Conservation (phyloP, 2,797 vertebrate genomes). For the Oreochromis grahami region DNA sequence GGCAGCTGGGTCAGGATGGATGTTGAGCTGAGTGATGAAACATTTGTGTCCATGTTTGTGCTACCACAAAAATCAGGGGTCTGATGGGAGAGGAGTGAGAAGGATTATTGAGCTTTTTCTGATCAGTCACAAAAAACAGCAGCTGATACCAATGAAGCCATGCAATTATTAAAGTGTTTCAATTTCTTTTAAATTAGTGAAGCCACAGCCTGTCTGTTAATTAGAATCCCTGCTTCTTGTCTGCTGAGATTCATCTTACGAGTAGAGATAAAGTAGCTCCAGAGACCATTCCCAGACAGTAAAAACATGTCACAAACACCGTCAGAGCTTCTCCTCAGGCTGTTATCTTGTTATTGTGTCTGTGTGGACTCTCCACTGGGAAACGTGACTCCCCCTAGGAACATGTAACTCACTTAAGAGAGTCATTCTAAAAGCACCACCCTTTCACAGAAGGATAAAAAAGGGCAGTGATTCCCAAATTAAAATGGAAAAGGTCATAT, state of each 20-base stretch:
- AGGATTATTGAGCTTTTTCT: background rate
- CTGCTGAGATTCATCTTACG: conserved; percentile 8
- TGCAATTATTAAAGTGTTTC: background rate
- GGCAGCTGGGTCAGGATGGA: background rate
- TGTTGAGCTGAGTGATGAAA: background rate
- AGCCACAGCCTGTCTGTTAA: background rate
- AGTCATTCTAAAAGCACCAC: conserved; percentile 29
- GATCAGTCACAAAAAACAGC: background rate
- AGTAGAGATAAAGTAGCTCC: background rate
- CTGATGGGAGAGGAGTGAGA: background rate
- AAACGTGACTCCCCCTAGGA: conserved; percentile 15
- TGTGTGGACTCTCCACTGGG: conserved; percentile 41
- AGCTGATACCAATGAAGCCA: background rate
- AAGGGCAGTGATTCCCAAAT: conserved; percentile 27
- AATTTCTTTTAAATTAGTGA: accelerated
- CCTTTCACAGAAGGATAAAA: conserved; percentile 53
- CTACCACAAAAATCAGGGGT: background rate
- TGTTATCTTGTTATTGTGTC: conserved; percentile 71
- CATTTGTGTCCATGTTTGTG: conserved; percentile 45
- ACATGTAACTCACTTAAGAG: conserved; percentile 45
- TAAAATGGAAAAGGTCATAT: too few species aligned
- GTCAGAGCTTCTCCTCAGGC: conserved; percentile 46
- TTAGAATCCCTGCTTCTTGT: background rate
- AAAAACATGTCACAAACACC: conserved; percentile 61
- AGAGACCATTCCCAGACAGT: conserved; percentile 22